Base-by-base conservation (phyloP, 2,797 vertebrate genomes). In the Lutra lutra region DNA sequence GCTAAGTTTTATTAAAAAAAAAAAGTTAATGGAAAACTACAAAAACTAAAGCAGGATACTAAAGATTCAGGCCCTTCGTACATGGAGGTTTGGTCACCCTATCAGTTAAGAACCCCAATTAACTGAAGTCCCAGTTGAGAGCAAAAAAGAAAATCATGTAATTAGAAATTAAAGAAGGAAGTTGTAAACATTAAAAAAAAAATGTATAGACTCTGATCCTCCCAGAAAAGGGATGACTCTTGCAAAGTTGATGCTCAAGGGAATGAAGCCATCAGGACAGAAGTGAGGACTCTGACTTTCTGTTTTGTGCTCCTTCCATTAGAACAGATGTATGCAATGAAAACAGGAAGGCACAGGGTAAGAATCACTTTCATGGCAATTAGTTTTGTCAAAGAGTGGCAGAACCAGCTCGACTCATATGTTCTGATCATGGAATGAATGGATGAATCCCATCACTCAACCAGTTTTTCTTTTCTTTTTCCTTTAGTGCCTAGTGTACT, bases 91-190 rank as follows among this genome's bases (percentile, higher is more conserved):
- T 94, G 13, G 29, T 38, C 4, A 66, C 2, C 11, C 35, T 54
- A 8, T 46, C 12, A 35, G 70, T 35, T 85, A 90, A 75, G 70
- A 54, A 18, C 58, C 18, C 35, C 23, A 54, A 40, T 12, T 13
- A 66, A 27, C 35, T 62, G 92, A 86, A 17, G 66, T 82, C 27
- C 38, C 40, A 15, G 10, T 12, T 43, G 89, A 83, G 48, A 18
- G 64, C 5, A 15, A 64, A 56, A 75, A 46, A 70, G 21, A 84
- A 86, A 35, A 38, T 54, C 3, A 15, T 51, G 38, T 40, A 58
- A n/a, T 83, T 64, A 91, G 20, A 82, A 83, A 66, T 25, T n/a
- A 29, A 68, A 68, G 66, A 72, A 86, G 46, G 40, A 70, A 46
- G 20, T 54, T 88, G 48, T 32, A 40, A 83, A 40, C 17, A 27